Percentiles rank a stretch among this genome's conserved stretches.
phyloP scores from a whole-genome alignment of 2,113 vertebrate species.

The Rhinopithecus roxellana region DNA sequence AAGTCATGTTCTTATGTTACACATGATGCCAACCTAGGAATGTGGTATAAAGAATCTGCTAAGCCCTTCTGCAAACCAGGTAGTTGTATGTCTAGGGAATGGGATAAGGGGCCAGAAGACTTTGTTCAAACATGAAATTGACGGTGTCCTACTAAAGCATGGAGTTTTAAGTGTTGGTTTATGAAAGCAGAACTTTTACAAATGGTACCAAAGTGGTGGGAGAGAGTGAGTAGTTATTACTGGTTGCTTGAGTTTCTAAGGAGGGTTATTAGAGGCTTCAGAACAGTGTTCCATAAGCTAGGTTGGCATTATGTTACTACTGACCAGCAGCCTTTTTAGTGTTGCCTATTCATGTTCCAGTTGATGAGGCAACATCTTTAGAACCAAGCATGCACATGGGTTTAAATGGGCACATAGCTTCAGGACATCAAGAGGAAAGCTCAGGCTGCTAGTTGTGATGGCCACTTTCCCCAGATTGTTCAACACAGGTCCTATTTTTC shows the following conservation, averaged over 20 bases:
- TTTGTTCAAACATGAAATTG: not conserved
- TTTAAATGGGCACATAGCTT: not conserved
- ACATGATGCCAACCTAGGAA: not conserved
- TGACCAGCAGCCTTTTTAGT: not conserved
- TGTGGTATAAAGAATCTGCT: not conserved
- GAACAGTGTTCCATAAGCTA: not conserved
- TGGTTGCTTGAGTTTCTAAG: not conserved
- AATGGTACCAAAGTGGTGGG: not conserved
- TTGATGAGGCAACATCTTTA: not conserved
- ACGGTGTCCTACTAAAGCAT: not conserved
- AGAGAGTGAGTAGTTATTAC: not conserved
- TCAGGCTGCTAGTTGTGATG: not conserved
- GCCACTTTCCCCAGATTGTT: not conserved
- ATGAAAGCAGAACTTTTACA: not conserved
- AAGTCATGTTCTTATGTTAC: not conserved
- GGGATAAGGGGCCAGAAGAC: not conserved
- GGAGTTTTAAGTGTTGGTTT: not conserved
- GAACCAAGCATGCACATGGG: accelerated
- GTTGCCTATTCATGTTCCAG: not conserved
- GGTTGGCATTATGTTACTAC: not conserved
- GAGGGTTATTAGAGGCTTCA: not conserved
- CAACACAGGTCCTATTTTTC: not conserved
- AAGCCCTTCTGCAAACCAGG: not conserved
- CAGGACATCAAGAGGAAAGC: not conserved
- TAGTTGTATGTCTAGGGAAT: not conserved